These are phyloP conservation scores for Netelia melanura DNA, from an alignment of 2,888 invertebrate genomes.

Conservation along the genomic window DNA sequence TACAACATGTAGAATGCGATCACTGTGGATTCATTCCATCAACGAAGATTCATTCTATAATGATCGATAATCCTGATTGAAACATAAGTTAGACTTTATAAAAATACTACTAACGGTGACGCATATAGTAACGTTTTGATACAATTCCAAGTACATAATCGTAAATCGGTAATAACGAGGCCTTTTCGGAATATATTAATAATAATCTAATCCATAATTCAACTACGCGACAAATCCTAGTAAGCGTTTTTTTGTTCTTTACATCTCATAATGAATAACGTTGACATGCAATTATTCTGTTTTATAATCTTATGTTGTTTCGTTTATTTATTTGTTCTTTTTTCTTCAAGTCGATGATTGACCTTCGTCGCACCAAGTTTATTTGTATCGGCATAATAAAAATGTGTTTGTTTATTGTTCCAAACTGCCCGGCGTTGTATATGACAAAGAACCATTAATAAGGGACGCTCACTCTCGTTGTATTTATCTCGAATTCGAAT, in stretches of 20 bases:
- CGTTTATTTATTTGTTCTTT: not conserved
- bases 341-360: conserved; percentile 33
- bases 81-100: conserved; percentile 81
- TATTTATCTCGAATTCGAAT: conserved; percentile 35
- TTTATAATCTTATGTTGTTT: not conserved
- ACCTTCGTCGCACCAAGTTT: conserved; percentile 40
- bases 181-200: conserved; percentile 69
- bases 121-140: conserved; percentile 76
- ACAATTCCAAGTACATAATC: conserved; percentile 76
- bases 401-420: conserved; percentile 17
- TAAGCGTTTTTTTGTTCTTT: conserved; percentile 65
- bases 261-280: conserved; percentile 45
- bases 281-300: conserved; percentile 41
- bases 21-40: conserved; percentile 54
- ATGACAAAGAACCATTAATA: conserved; percentile 35
- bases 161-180: conserved; percentile 72
- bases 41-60: conserved; percentile 55
- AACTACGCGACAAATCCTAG: conserved; percentile 74
- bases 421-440: conserved; percentile 4
- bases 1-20: conserved; percentile 58
- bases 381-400: conserved; percentile 36
- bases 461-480: conserved; percentile 15
- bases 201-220: conserved; percentile 71
- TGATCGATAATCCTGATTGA: conserved; percentile 70
- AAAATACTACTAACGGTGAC: conserved; percentile 81